Evolutionary conservation across 2,888 invertebrate genomes (phyloP).

Genomic region (Prenolepis imparis): DNA sequence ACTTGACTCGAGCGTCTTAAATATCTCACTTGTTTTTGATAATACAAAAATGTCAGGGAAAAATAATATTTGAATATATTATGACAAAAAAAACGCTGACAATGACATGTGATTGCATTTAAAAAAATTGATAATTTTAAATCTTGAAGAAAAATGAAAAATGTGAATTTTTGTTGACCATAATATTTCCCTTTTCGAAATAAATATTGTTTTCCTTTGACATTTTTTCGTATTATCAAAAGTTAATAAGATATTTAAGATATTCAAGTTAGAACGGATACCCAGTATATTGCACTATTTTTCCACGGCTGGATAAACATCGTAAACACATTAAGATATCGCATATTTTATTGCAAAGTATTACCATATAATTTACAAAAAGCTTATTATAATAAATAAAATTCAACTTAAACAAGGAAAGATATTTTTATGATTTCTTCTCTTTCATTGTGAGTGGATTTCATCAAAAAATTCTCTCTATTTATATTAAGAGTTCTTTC

Average conservation of each 20-base stretch:
- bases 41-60: not conserved
- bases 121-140: not conserved
- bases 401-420: not conserved
- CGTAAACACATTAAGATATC: not conserved
- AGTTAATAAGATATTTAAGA: not conserved
- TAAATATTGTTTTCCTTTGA: not conserved
- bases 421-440: not conserved
- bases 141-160: not conserved
- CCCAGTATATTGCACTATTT: not conserved
- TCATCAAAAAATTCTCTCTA: not conserved
- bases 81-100: too few species aligned
- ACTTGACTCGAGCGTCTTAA: not conserved
- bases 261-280: not conserved
- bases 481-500: not conserved
- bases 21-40: not conserved
- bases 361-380: not conserved
- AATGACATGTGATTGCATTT: too few species aligned
- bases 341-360: not conserved
- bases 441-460: not conserved
- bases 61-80: not conserved
- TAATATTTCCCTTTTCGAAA: not conserved
- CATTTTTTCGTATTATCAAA: not conserved
- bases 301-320: not conserved
- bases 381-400: not conserved
- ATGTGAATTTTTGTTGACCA: not conserved